These are phyloP conservation scores for Chanos chanos DNA, from an alignment of 2,797 vertebrate species.

Conservation along the genomic window DNA sequence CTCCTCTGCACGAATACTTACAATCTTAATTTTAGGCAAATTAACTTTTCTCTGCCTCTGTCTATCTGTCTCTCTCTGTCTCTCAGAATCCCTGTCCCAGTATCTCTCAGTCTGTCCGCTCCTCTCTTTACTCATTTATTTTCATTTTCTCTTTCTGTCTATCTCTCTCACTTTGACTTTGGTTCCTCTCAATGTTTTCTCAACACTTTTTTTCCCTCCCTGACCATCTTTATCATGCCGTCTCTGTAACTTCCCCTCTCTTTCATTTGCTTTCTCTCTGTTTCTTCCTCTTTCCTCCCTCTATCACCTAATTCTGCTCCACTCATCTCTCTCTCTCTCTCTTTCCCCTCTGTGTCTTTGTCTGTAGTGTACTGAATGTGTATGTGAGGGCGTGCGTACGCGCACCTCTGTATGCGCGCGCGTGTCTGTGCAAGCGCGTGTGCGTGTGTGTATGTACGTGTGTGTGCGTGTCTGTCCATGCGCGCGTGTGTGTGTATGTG, in stretches of 20 bases:
- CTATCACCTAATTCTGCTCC: conserved; percentile 45
- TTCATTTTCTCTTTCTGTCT: conserved; percentile 19
- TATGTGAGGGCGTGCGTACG: too few species aligned
- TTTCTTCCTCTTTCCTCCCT: not conserved
- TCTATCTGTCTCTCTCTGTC: conserved; percentile 26
- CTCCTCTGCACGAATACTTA: conserved; percentile 4
- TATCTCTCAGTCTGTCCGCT: not conserved
- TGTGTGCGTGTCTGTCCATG: too few species aligned
- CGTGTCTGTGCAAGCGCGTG: conserved; percentile 2
- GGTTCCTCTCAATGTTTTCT: conserved; percentile 5
- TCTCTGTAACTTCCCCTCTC: conserved; percentile 12
- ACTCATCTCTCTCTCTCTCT: conserved; percentile 20
- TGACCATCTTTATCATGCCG: conserved; percentile 12
- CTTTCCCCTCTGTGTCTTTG: conserved; percentile 1
- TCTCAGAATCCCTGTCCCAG: conserved; percentile 38
- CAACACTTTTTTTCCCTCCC: conserved; percentile 23
- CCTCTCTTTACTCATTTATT: conserved; percentile 32
- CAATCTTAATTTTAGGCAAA: conserved; percentile 1
- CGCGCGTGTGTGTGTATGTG: conserved; percentile 11
- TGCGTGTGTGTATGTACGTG: conserved; percentile 5
- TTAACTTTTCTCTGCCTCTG: not conserved
- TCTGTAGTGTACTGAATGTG: conserved; percentile 25
- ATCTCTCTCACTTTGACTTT: conserved; percentile 2
- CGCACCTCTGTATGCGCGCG: too few species aligned
- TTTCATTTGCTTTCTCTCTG: not conserved